These are phyloP conservation scores for Hirtodrosophila alboralis DNA, from an alignment of 2,888 invertebrate genomes.

Conservation along the genomic window DNA sequence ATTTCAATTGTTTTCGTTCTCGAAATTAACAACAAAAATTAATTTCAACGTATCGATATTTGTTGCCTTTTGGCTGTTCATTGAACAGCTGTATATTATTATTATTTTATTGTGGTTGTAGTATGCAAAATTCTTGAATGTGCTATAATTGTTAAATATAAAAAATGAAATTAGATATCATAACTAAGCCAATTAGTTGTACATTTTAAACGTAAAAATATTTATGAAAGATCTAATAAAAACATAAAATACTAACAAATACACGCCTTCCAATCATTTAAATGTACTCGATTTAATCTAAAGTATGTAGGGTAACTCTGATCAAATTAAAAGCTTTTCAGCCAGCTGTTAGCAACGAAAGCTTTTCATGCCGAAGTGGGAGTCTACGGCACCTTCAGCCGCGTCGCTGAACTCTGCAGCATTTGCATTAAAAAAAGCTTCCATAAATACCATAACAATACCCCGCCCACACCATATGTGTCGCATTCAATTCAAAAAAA, in stretches of 20 bases:
- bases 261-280: background rate
- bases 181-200: slow-evolving; percentile 75
- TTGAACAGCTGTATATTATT: slow-evolving; percentile 32
- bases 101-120: slow-evolving; percentile 35
- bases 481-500: background rate
- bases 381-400: background rate
- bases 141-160: slow-evolving; percentile 82
- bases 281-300: too few relatives aligned
- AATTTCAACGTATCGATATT: slow-evolving; percentile 31
- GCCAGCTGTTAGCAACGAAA: slow-evolving; percentile 17
- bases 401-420: background rate
- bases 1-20: slow-evolving; percentile 4
- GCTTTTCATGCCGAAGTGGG: slow-evolving; percentile 1
- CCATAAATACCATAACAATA: slow-evolving; percentile 10
- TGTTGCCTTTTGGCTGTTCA: slow-evolving; percentile 54
- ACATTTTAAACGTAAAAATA: slow-evolving; percentile 71
- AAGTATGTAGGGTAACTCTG: background rate
- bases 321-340: slow-evolving; percentile 6
- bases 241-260: slow-evolving; percentile 57
- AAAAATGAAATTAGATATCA: slow-evolving; percentile 59
- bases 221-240: slow-evolving; percentile 77
- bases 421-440: slow-evolving; percentile 21
- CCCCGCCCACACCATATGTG: slow-evolving; percentile 3
- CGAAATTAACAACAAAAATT: slow-evolving; percentile 38
- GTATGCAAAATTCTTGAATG: slow-evolving; percentile 65